Base-by-base conservation (phyloP, 2,797 vertebrate genomes). In the Spondyliosoma cantharus region DNA sequence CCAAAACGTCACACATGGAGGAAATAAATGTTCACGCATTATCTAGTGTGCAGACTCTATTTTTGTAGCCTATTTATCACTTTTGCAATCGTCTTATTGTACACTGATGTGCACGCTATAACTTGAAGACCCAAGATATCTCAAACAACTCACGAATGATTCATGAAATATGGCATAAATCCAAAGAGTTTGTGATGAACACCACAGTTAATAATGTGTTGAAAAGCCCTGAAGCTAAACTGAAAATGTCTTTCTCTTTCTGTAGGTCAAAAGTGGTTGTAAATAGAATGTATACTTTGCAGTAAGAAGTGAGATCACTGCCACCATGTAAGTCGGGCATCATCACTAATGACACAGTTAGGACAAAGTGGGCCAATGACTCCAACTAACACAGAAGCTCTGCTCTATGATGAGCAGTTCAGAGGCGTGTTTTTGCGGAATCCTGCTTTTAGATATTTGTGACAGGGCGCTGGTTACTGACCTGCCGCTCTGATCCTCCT, bases 361-460 rank as follows among this genome's bases (percentile, higher is more conserved):
- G 12, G 6, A 16, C 13, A 62, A 68, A 78, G 66, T 73, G 56
- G 42, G 57, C 37, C 52, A 54, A 32, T 24, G 20, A 59, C 17
- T 64, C 37, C 15, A 42, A 22, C 46, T 27, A 29, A 46, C 42
- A 58, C 20, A 68, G 27, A 6, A 71, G 53, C 42, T 56, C n/a
- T 52, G n/a, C 19, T 61, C 37, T 42, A 13, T 45, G 29, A 67
- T 42, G 54, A 48, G 37, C 14, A 46, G 43, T 49, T 49, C 19
- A 22, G 53, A 46, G 3, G 43, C 5, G 17, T 57, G 52, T 45
- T 73, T 54, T 17, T n/a, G n/a, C 42, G 1, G 50, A 69, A 72
- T 76, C 75, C 53, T 67, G 45, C 50, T 24, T 73, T 61, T 56
- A 54, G 56, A 48, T 48, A 15, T 70, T 12, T 64, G 53, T 71